Evolutionary conservation across 2,113 vertebrate species (phyloP), one percentile per base, ranked within the genome.

Genomic region (Oxygymnocypris stewartii): DNA sequence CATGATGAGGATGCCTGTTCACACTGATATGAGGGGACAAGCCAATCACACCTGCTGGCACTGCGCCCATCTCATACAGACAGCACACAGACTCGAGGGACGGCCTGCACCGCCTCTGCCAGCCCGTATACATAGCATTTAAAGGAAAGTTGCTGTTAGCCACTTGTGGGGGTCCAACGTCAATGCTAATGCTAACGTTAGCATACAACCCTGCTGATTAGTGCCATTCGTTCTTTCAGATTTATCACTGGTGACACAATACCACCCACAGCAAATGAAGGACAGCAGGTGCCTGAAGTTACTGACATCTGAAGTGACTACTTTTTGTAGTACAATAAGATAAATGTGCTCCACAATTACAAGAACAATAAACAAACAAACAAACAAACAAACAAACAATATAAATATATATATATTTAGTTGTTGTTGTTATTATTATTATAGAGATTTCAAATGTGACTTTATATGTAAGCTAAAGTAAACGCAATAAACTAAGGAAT

Each of bases 31-130:
- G 89, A 88, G 87, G 83, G 87, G 89, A 90, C 89, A 90, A 88
- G 89, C 89, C 88, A 90, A 90, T 90, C 89, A 90, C 87, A 90
- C 87, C 89, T 90, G 89, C 89, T 90, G 89, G 89, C 89, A 63
- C 81, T 12, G 20, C 31, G 89, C 89, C 89, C 80, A 69, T 59
- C 75, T 16, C 79, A 63, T 73, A 78, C 42, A 79, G 84, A 69
- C 89, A 80, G 84, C 79, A 42, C 57, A 31, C 18, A 76, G 77
- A 73, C 37, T 82, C 51, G 3, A 79, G 85, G 82, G 65, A 51
- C 37, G 10, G 61, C 82, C 82, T 18, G 47, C 12, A 5, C 59
- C 8, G 57, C 42, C 37, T 67, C 28, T 79, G 54, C 83, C 83
- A 85, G 44, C 40, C 79, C 14, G 25, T 47, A 82, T 31, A 85